Percentiles rank a stretch among this genome's conserved stretches.
Evolutionary conservation across 2,888 invertebrate genomes (phyloP).

Genomic region (Hoplodrina blanda): DNA sequence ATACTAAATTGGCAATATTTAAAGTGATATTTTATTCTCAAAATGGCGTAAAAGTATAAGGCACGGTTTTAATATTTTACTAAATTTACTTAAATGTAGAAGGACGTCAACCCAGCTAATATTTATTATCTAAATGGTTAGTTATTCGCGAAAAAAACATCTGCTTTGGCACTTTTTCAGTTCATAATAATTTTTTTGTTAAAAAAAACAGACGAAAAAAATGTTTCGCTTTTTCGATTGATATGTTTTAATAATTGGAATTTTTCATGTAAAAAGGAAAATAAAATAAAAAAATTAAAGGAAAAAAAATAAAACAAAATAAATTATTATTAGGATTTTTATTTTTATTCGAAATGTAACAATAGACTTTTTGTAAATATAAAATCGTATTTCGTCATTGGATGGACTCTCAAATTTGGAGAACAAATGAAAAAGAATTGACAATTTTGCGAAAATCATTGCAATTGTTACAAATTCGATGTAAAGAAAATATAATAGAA

Average conservation of each 20-base stretch:
- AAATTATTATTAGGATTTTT: conserved; percentile 83
- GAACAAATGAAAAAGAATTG: conserved; percentile 66
- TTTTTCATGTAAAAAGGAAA: conserved; percentile 57
- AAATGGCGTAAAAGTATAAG: conserved; percentile 90
- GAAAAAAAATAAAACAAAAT: conserved; percentile 73
- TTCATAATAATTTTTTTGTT: conserved; percentile 40
- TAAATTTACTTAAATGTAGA: conserved; percentile 82
- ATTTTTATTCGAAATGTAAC: conserved; percentile 89
- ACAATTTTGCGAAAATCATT: conserved; percentile 60
- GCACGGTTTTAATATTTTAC: conserved; percentile 87
- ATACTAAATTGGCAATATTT: conserved; percentile 83
- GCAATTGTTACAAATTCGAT: conserved; percentile 80
- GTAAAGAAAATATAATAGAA: conserved; percentile 74
- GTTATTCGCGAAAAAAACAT: conserved; percentile 55
- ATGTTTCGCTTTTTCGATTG: conserved; percentile 67
- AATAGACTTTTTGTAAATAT: conserved; percentile 85
- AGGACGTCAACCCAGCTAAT: conserved; percentile 86
- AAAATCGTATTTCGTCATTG: conserved; percentile 87
- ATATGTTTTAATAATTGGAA: conserved; percentile 84
- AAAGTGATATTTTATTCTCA: conserved; percentile 87
- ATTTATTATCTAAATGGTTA: conserved; percentile 63
- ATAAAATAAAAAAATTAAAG: conserved; percentile 50
- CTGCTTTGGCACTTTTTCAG: conserved; percentile 73
- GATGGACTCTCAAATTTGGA: conserved; percentile 84
- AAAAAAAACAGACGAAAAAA: conserved; percentile 28